phyloP scores from a whole-genome alignment of 2,888 invertebrate genomes.

The Cryptus armator region DNA sequence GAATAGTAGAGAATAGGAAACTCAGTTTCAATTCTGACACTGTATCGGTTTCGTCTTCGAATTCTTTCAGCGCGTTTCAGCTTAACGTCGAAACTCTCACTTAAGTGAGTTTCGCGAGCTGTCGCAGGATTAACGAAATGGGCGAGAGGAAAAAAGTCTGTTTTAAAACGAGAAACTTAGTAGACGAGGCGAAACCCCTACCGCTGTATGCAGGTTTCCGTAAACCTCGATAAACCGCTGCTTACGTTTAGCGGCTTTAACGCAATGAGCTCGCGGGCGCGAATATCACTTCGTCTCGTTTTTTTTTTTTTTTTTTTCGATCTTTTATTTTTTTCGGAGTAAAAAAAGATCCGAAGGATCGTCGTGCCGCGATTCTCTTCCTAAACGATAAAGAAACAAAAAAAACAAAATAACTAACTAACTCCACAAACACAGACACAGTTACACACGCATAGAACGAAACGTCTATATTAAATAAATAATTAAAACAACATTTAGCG shows the following conservation, averaged over 20 bases:
- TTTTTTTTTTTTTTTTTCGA: background rate
- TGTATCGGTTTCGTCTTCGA: conserved; percentile 63
- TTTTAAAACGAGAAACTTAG: conserved; percentile 44
- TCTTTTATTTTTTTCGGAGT: background rate
- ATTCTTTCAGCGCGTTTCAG: conserved; percentile 28
- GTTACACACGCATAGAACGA: conserved; percentile 16
- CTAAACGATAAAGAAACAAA: conserved; percentile 44
- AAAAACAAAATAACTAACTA: conserved; percentile 32
- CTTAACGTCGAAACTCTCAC: background rate
- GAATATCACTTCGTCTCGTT: conserved; percentile 35
- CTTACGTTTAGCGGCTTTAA: conserved; percentile 28
- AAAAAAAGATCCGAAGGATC: conserved; percentile 37
- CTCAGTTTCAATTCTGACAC: conserved; percentile 61
- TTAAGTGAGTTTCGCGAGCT: background rate
- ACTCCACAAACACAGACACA: conserved; percentile 19
- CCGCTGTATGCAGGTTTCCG: conserved; percentile 41
- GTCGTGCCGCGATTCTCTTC: conserved; percentile 53
- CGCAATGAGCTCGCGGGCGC: conserved; percentile 38
- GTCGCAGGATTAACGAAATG: conserved; percentile 29
- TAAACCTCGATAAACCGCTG: conserved; percentile 32
- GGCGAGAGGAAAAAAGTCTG: conserved; percentile 63
- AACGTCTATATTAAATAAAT: conserved; percentile 46
- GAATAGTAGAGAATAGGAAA: conserved; percentile 56
- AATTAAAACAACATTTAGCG: conserved; percentile 55
- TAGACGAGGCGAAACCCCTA: conserved; percentile 38